Conservation (phyloP, 2,888 invertebrate genomes). For the Drosophila nigricruria region DNA sequence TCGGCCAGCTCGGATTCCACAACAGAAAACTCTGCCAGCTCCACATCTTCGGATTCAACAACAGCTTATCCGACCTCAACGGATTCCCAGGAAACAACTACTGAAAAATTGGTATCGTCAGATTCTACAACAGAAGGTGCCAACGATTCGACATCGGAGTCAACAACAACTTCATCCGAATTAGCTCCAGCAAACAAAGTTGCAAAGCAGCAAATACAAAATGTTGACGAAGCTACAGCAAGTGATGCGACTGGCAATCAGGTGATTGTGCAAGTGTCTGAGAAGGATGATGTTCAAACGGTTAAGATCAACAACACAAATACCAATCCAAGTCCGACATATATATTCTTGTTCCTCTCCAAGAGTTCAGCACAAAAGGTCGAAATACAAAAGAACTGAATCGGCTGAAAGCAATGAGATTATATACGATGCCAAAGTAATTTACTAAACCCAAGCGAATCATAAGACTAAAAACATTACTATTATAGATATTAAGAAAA, state of each 20-base stretch:
- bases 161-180: neutral
- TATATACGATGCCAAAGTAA: neutral
- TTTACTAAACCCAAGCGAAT: neutral
- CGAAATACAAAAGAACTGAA: constrained; percentile 7
- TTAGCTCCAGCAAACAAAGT: neutral
- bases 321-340: constrained; percentile 1
- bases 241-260: neutral
- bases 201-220: neutral
- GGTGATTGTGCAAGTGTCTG: constrained; percentile 9
- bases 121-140: neutral
- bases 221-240: neutral
- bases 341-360: constrained; percentile 16
- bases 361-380: constrained; percentile 2
- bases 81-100: no score
- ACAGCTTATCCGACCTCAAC: neutral
- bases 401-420: neutral
- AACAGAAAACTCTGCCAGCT: no score
- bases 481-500: neutral
- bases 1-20: no score
- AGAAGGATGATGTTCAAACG: constrained; percentile 14
- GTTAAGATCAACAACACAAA: constrained; percentile 18
- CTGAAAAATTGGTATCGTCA: no score
- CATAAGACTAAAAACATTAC: neutral
- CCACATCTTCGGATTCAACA: neutral
- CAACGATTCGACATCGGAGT: neutral